Evolutionary conservation across 2,113 vertebrate species (phyloP), one percentile per base, ranked within the genome.

Genomic region (Gymnorhina tibicen): DNA sequence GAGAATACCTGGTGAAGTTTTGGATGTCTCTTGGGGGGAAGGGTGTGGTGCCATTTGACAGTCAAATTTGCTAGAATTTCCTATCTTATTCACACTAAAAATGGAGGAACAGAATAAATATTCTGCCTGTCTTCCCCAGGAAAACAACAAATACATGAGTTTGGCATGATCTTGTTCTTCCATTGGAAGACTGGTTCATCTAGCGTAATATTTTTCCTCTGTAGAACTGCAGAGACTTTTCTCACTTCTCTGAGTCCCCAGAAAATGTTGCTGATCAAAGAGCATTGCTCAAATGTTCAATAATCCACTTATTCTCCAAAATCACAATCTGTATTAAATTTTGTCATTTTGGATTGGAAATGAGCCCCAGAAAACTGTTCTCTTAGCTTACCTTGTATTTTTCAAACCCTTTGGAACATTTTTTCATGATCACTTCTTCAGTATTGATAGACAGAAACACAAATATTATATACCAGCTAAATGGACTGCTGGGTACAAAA

Each of bases 21-120:
- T 44, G 58, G 7, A 0, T 23, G 28, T 37, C 8, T 13, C 20
- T 63, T 7, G 6, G 5, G 4, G 5, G 4, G 16, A 1, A 19
- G 8, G 7, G 6, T 2, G 2, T 16, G 5, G 3, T 52, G 12
- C 2, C 24, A 35, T 82, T 77, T 91, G 5, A 23, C 49, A 18
- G 37, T 32, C 3, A 77, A 44, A 41, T 42, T 42, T 37, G 2
- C 20, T 69, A 41, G 9, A 72, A 20, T 17, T 2, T 87, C 10
- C 6, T 62, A 13, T 27, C 13, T 60, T 75, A 33, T n/a, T 76
- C 50, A 60, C 17, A 68, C 6, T 6, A 47, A 42, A 46, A 85
- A 33, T 2, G 4, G 53, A 52, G 14, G 49, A 86, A 76, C 5
- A 69, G 5, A 68, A 46, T 15, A 53, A 62, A 52, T 56, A 32